These are phyloP conservation scores for Pygoscelis antarcticus DNA, from an alignment of 2,113 vertebrate species.

Conservation along the genomic window DNA sequence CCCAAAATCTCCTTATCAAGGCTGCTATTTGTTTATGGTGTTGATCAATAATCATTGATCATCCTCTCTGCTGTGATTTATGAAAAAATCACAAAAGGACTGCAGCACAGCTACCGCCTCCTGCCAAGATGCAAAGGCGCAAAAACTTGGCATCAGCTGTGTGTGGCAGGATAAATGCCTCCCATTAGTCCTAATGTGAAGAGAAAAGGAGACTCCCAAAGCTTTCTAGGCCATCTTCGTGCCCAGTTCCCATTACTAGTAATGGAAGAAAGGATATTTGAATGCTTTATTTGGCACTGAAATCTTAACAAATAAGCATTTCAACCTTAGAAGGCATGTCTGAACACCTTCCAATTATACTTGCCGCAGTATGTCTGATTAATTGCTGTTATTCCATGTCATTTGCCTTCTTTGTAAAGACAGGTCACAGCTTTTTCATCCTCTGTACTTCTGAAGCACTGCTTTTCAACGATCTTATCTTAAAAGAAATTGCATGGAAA, in stretches of 20 bases:
- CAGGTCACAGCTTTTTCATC: neutral
- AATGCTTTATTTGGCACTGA: neutral
- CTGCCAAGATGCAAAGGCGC: conserved; percentile 19
- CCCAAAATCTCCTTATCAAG: neutral
- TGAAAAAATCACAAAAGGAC: conserved; percentile 23
- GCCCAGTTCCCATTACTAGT: neutral
- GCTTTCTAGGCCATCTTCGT: neutral
- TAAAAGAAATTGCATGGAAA: neutral
- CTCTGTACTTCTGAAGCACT: neutral
- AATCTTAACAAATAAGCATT: neutral
- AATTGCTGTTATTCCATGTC: neutral
- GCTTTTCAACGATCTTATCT: neutral
- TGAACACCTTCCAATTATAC: neutral
- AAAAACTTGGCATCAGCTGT: conserved; percentile 11
- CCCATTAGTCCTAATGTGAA: neutral
- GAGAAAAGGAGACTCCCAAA: neutral
- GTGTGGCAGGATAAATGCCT: neutral
- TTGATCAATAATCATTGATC: neutral
- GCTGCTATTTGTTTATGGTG: neutral
- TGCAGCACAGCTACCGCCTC: neutral
- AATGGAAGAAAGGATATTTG: neutral
- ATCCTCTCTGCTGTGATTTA: neutral
- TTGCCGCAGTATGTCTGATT: neutral
- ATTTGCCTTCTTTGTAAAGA: neutral
- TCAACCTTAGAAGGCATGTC: neutral